These are phyloP conservation scores for Aricia artaxerxes DNA, from an alignment of 2,888 invertebrate species.

Conservation along the genomic window DNA sequence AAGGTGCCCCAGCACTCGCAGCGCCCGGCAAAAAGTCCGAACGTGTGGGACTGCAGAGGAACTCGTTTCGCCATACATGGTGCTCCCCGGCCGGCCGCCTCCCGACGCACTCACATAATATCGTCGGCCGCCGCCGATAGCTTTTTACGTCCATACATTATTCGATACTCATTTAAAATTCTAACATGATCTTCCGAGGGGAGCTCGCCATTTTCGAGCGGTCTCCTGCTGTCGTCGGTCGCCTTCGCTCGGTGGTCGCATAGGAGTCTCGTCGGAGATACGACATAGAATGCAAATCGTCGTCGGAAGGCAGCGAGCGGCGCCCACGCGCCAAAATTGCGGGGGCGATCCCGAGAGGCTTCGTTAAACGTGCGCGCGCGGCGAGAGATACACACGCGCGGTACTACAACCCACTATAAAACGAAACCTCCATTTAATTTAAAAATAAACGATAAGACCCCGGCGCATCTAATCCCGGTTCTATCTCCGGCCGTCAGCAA, in stretches of 20 bases:
- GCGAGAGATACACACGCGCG: slow-evolving; percentile 69
- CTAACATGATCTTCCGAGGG: slow-evolving; percentile 78
- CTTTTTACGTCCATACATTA: slow-evolving; percentile 80
- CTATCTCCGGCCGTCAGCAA: slow-evolving; percentile 23
- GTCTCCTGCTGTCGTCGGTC: slow-evolving; percentile 71
- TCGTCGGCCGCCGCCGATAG: slow-evolving; percentile 77
- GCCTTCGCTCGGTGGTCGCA: slow-evolving; percentile 46
- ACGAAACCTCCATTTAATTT: slow-evolving; percentile 42
- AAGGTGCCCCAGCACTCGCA: slow-evolving; percentile 66
- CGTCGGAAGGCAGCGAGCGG: slow-evolving; percentile 62
- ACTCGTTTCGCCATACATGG: slow-evolving; percentile 79
- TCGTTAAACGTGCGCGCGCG: slow-evolving; percentile 74
- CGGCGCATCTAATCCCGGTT: background rate
- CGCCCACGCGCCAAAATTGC: slow-evolving; percentile 75
- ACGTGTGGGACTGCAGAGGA: slow-evolving; percentile 78
- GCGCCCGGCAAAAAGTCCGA: slow-evolving; percentile 72
- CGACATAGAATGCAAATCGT: slow-evolving; percentile 76
- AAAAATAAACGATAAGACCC: background rate
- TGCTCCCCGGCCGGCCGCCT: slow-evolving; percentile 69
- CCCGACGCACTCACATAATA: slow-evolving; percentile 78
- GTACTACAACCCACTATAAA: slow-evolving; percentile 50
- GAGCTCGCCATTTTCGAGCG: slow-evolving; percentile 74
- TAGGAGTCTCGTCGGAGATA: slow-evolving; percentile 55
- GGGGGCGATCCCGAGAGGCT: slow-evolving; percentile 72
- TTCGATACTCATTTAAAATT: slow-evolving; percentile 81